Percentiles rank a stretch among this genome's conserved stretches.
Evolutionary conservation across 2,888 invertebrate genomes (phyloP).

Genomic region (Encarsia formosa): DNA sequence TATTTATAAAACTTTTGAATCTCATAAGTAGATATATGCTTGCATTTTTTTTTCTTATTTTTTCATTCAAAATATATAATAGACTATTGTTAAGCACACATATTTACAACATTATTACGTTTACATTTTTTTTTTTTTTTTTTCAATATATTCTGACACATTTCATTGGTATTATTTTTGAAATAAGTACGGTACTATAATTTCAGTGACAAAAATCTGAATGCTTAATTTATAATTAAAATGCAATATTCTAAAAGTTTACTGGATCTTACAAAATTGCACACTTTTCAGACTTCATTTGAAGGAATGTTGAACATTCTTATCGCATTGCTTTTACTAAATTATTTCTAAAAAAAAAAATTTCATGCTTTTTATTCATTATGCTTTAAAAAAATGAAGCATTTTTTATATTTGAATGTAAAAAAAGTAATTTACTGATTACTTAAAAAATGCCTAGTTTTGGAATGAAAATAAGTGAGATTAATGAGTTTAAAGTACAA

Average conservation of each 20-base stretch:
- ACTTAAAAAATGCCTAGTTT: neutral
- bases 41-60: no score
- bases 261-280: constrained; percentile 21
- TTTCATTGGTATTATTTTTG: constrained; percentile 8
- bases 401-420: neutral
- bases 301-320: constrained; percentile 13
- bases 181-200: constrained; percentile 21
- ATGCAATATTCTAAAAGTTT: constrained; percentile 14
- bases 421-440: neutral
- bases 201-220: constrained; percentile 8
- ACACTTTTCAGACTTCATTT: constrained; percentile 17
- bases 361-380: constrained; percentile 1
- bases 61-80: no score
- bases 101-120: no score
- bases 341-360: constrained; percentile 5
- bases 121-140: constrained; percentile 3
- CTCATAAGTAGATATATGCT: constrained; percentile 14
- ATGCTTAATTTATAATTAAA: constrained; percentile 12
- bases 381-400: neutral
- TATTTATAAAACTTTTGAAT: constrained; percentile 14
- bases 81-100: no score
- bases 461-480: neutral
- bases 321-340: neutral
- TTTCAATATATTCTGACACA: constrained; percentile 1
- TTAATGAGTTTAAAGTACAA: neutral